Conservation (phyloP, 2,888 invertebrate species). For the Hydraecia micacea region DNA sequence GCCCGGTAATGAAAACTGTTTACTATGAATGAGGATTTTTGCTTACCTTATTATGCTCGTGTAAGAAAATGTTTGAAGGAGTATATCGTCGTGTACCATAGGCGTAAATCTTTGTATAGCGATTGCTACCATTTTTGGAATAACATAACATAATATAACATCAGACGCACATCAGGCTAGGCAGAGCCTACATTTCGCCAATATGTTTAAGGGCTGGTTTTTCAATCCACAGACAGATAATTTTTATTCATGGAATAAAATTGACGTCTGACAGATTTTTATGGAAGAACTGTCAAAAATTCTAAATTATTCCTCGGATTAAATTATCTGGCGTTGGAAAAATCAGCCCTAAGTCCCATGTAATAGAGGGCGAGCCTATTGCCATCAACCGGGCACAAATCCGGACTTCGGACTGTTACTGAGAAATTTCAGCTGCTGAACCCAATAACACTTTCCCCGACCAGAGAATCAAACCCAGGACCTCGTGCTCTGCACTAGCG, state of each 20-base stretch:
- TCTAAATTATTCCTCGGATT: too few relatives aligned
- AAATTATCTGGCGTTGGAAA: too few relatives aligned
- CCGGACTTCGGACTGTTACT: neutral
- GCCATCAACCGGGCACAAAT: too few relatives aligned
- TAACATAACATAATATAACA: neutral
- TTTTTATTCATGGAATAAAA: too few relatives aligned
- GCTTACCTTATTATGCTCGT: neutral
- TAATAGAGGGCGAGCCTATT: neutral
- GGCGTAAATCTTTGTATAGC: neutral
- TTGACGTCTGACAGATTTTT: too few relatives aligned
- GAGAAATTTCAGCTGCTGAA: neutral
- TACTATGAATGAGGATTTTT: neutral
- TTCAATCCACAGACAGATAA: too few relatives aligned
- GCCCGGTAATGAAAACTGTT: neutral
- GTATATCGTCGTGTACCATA: neutral
- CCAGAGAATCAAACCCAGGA: neutral
- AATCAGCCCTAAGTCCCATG: too few relatives aligned
- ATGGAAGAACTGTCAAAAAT: too few relatives aligned
- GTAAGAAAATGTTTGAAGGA: neutral
- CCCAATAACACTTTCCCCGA: neutral
- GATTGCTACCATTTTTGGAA: neutral
- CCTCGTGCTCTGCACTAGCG: neutral
- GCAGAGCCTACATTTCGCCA: neutral
- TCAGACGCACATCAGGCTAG: too few relatives aligned
- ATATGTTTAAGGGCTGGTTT: neutral